A percentile compares a stretch with the other conserved stretches of the same genome.
Evolutionary conservation across 1,140 invertebrate species (phyloP).

Genomic region (Elysia chlorotica): DNA sequence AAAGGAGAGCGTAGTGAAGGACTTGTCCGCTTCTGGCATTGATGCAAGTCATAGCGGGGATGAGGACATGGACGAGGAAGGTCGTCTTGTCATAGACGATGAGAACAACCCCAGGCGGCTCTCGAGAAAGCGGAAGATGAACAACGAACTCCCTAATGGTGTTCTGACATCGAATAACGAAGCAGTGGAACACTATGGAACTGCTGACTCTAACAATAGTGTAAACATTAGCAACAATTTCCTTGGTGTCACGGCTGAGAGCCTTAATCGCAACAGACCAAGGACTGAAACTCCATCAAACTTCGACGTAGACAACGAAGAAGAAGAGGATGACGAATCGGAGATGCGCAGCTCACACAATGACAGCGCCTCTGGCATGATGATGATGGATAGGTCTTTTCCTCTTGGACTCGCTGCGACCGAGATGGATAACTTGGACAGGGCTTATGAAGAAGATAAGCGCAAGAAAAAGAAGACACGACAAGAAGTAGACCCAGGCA

Average conservation of each 20-base stretch:
- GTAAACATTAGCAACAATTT: neutral
- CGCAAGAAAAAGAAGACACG: conserved; percentile 52
- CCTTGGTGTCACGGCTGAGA: neutral
- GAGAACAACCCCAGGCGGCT: conserved; percentile 39
- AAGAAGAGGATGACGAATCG: conserved; percentile 34
- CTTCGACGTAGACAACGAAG: conserved; percentile 30
- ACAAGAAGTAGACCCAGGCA: conserved; percentile 58
- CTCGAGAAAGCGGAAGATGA: conserved; percentile 44
- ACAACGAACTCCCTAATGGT: conserved; percentile 44
- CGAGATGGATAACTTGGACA: conserved; percentile 16
- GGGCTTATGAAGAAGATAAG: conserved; percentile 20
- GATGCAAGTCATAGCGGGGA: conserved; percentile 22
- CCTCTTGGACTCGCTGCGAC: conserved; percentile 8
- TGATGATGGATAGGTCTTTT: neutral
- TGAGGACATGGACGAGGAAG: conserved; percentile 25
- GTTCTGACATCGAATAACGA: conserved; percentile 44
- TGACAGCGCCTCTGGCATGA: neutral
- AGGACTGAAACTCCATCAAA: neutral
- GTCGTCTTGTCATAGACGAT: conserved; percentile 32
- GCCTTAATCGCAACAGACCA: neutral
- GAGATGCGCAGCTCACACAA: too few species aligned
- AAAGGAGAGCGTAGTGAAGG: neutral
- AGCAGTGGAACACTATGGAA: conserved; percentile 39
- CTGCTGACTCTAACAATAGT: conserved; percentile 3
- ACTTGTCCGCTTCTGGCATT: neutral